phyloP scores from a whole-genome alignment of 2,113 vertebrate genomes.

The Catagonus wagneri region DNA sequence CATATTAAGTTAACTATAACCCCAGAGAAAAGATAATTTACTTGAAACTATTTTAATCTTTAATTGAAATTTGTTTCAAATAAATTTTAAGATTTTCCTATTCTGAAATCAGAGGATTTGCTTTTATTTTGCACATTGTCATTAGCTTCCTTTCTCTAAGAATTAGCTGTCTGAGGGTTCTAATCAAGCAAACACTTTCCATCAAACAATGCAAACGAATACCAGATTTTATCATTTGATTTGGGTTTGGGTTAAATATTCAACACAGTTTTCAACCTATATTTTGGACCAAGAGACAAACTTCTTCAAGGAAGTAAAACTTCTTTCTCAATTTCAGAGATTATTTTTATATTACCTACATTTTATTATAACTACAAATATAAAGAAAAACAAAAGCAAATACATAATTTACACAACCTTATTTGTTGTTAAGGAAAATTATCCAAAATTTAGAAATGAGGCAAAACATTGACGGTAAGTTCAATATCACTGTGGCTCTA shows the following conservation, averaged over 20 bases:
- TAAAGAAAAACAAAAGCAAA: background rate
- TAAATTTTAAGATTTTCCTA: background rate
- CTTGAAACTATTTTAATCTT: background rate
- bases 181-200: background rate
- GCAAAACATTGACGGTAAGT: background rate
- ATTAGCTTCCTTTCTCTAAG: background rate
- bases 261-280: background rate
- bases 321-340: background rate
- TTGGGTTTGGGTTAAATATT: background rate
- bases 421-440: background rate
- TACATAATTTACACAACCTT: background rate
- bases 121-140: background rate
- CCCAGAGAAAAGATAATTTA: background rate
- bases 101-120: slow-evolving; percentile 7
- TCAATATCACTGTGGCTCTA: background rate
- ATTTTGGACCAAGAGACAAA: background rate
- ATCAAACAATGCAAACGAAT: background rate
- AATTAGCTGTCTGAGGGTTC: background rate
- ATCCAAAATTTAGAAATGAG: background rate
- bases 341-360: background rate
- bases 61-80: background rate
- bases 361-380: background rate
- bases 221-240: background rate
- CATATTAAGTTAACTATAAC: background rate
- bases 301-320: background rate